Conservation (phyloP, 2,797 vertebrate genomes). For the Anguilla anguilla region DNA sequence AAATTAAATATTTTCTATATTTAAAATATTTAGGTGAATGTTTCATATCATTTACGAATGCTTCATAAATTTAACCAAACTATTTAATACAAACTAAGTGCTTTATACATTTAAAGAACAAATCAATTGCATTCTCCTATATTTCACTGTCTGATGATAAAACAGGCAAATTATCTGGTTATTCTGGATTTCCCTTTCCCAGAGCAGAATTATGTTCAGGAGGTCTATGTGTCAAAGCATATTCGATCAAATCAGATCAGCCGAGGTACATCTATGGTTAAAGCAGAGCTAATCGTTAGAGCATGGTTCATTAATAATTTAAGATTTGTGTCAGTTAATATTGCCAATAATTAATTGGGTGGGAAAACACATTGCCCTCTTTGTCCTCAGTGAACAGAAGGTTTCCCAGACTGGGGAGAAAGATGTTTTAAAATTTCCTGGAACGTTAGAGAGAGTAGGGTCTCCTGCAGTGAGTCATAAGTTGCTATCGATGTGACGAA, state of each 20-base stretch:
- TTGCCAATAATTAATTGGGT: background rate
- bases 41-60: background rate
- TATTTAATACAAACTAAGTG: no score
- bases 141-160: background rate
- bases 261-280: background rate
- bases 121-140: background rate
- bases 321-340: background rate
- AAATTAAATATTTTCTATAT: no score
- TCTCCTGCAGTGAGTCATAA: slow-evolving; percentile 1
- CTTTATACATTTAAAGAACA: background rate
- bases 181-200: background rate
- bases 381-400: background rate
- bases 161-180: background rate
- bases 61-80: no score
- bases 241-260: background rate
- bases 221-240: background rate
- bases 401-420: background rate
- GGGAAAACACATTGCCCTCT: background rate
- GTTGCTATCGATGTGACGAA: background rate
- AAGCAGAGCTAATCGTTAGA: background rate
- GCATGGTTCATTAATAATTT: background rate
- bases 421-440: background rate
- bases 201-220: background rate
- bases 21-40: background rate
- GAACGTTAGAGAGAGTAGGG: background rate